Conservation (phyloP, 2,113 vertebrate species). For the Salminus brasiliensis region DNA sequence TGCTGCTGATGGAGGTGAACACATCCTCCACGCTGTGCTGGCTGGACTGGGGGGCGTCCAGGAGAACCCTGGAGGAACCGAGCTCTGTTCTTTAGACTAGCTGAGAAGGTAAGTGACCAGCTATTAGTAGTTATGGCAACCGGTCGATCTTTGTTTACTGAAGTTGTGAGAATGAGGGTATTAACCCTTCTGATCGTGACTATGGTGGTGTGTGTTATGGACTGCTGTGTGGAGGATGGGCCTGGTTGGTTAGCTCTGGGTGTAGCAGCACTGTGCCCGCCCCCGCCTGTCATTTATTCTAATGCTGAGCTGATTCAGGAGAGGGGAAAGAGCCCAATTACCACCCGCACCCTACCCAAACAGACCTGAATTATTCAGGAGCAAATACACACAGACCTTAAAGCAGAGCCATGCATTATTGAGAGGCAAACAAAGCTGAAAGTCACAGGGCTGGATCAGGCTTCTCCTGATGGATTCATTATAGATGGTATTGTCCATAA, state of each 20-base stretch:
- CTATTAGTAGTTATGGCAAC: no score
- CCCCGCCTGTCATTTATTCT: background rate
- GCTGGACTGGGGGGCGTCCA: no score
- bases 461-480: background rate
- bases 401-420: slow-evolving; percentile 11
- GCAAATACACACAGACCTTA: background rate
- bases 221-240: no score
- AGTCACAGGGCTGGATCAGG: background rate
- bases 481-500: slow-evolving; percentile 22
- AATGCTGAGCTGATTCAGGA: background rate
- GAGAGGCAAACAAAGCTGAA: background rate
- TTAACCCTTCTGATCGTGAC: no score
- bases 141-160: no score
- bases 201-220: background rate
- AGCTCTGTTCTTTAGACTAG: no score
- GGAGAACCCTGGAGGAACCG: no score
- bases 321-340: background rate
- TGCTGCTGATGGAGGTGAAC: no score
- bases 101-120: no score
- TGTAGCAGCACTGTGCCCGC: background rate
- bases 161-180: no score
- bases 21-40: no score
- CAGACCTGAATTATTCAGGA: background rate
- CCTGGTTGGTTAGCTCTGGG: background rate
- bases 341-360: background rate